phyloP scores from a whole-genome alignment of 2,113 vertebrate genomes.

The Petroica traversi region DNA sequence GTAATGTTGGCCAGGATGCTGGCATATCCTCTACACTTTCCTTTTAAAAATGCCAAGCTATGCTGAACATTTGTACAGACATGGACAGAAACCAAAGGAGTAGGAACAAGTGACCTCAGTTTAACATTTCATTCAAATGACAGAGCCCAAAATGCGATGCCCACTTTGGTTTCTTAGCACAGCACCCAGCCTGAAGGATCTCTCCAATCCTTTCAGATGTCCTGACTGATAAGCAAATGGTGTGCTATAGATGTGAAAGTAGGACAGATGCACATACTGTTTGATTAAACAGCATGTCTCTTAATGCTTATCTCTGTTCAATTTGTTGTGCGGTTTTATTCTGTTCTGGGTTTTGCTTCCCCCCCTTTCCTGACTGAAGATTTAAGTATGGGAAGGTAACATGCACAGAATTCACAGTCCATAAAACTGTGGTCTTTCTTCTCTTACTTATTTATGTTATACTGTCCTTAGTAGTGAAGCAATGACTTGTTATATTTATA shows the following conservation, averaged over 20 bases:
- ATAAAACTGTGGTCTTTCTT: not conserved
- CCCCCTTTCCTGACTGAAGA: not conserved
- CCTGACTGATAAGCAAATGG: not conserved
- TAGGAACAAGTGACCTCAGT: not conserved
- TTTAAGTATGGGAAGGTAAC: not conserved
- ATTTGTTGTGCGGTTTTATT: not conserved
- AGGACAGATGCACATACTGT: not conserved
- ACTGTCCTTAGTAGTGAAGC: not conserved
- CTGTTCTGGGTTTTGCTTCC: not conserved
- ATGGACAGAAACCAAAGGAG: not conserved
- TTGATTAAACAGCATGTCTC: not conserved
- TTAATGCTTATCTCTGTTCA: not conserved
- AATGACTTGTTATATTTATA: not conserved
- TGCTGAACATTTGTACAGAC: not conserved
- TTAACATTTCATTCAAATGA: conserved; percentile 20
- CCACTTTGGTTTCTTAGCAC: not conserved
- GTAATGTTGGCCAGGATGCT: not conserved
- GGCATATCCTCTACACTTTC: not conserved
- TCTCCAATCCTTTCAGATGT: not conserved
- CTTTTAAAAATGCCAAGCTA: not conserved
- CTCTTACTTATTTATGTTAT: not conserved
- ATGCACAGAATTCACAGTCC: not conserved
- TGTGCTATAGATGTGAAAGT: not conserved
- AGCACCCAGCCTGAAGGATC: not conserved
- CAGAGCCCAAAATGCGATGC: not conserved